phyloP scores from a whole-genome alignment of 2,113 vertebrate genomes.

The Formicarius rufipectus region DNA sequence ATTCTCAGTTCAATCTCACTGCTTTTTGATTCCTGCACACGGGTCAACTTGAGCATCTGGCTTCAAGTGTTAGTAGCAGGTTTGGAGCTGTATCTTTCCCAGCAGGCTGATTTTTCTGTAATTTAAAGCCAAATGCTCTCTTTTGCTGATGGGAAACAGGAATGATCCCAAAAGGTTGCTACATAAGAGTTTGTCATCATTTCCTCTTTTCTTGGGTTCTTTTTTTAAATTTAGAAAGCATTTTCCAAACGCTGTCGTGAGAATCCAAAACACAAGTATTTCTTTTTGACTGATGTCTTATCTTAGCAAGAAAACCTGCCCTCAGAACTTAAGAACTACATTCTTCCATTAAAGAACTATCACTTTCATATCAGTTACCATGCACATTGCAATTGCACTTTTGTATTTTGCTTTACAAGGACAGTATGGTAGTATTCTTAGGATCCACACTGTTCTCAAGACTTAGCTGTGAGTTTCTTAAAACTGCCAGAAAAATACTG shows the following conservation, averaged over 20 bases:
- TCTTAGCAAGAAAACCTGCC: background rate
- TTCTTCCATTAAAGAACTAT: background rate
- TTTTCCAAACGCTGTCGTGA: background rate
- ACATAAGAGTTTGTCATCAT: background rate
- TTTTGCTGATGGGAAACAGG: background rate
- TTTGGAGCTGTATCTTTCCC: background rate
- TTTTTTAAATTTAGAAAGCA: background rate
- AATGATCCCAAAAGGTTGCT: background rate
- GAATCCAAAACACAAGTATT: background rate
- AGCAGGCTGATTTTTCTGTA: background rate
- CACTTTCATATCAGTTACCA: background rate
- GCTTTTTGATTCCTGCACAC: background rate
- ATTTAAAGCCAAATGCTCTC: background rate
- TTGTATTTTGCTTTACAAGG: background rate
- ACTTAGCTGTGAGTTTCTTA: background rate
- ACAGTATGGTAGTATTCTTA: background rate
- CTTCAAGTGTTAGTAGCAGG: background rate
- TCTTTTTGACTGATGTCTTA: background rate
- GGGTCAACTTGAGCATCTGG: background rate
- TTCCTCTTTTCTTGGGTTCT: background rate
- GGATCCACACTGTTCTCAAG: background rate
- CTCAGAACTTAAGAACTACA: background rate
- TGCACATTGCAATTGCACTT: background rate
- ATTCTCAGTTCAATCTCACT: background rate
- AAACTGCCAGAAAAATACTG: background rate